A percentile compares a stretch with the other conserved stretches of the same genome.
phyloP scores from a whole-genome alignment of 2,113 vertebrate genomes.

The Microcebus lehilahytsara region DNA sequence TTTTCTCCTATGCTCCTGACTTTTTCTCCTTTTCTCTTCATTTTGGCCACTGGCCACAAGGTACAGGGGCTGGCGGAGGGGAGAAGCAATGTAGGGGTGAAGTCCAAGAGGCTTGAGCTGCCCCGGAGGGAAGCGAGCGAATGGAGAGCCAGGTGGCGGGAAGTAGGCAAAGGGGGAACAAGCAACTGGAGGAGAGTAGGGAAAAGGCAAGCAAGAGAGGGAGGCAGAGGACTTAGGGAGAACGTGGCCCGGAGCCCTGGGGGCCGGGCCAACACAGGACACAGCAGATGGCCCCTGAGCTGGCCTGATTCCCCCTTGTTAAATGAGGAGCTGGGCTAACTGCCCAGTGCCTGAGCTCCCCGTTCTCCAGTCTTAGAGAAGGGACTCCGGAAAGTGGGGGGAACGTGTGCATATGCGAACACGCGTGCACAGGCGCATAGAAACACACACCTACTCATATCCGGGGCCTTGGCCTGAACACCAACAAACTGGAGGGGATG shows the following conservation, averaged over 20 bases:
- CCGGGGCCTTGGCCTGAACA: not conserved
- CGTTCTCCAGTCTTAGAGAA: not conserved
- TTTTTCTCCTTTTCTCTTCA: not conserved
- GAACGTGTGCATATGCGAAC: not conserved
- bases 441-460: not conserved
- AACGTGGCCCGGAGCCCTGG: not conserved
- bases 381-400: not conserved
- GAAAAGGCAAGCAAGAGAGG: not conserved
- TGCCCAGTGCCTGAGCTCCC: not conserved
- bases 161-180: not conserved
- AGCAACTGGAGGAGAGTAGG: not conserved
- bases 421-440: rapidly evolving
- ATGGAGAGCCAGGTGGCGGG: not conserved
- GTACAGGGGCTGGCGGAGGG: not conserved
- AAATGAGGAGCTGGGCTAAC: not conserved
- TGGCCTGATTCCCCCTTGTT: not conserved
- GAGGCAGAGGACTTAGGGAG: not conserved
- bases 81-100: not conserved
- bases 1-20: not conserved
- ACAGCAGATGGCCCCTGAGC: not conserved
- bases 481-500: not conserved
- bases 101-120: not conserved
- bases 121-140: not conserved
- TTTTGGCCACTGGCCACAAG: not conserved
- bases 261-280: not conserved